phyloP scores from a whole-genome alignment of 2,113 vertebrate genomes.

The Nothocercus nigrocapillus region DNA sequence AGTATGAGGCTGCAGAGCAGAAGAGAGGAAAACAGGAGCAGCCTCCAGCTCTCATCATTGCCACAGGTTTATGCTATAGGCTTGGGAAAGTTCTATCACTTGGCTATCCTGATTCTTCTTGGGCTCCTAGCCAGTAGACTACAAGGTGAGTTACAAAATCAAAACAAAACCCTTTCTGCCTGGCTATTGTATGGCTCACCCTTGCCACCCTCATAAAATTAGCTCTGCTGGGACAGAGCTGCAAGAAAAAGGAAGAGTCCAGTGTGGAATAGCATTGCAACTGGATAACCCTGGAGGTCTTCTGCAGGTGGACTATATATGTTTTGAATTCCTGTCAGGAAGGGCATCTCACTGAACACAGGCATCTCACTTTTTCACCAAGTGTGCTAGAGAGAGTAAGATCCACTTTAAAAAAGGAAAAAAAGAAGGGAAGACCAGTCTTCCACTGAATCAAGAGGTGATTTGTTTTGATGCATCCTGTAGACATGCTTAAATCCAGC shows the following conservation, averaged over 20 bases:
- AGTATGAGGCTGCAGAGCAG: neutral
- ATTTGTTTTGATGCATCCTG: neutral
- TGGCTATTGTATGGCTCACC: neutral
- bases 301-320: neutral
- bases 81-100: neutral
- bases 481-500: neutral
- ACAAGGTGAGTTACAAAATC: neutral
- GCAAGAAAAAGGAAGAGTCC: neutral
- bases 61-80: neutral
- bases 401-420: rapidly evolving
- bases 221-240: neutral
- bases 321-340: neutral
- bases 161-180: rapidly evolving
- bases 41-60: rapidly evolving
- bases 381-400: neutral
- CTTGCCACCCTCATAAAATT: neutral
- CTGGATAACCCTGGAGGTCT: neutral
- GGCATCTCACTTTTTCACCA: neutral
- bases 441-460: neutral
- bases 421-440: no score
- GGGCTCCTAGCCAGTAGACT: neutral
- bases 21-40: neutral
- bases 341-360: neutral
- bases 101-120: neutral
- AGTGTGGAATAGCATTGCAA: rapidly evolving